Conservation (phyloP, 2,888 invertebrate species). For the Ophion obscuratus region DNA sequence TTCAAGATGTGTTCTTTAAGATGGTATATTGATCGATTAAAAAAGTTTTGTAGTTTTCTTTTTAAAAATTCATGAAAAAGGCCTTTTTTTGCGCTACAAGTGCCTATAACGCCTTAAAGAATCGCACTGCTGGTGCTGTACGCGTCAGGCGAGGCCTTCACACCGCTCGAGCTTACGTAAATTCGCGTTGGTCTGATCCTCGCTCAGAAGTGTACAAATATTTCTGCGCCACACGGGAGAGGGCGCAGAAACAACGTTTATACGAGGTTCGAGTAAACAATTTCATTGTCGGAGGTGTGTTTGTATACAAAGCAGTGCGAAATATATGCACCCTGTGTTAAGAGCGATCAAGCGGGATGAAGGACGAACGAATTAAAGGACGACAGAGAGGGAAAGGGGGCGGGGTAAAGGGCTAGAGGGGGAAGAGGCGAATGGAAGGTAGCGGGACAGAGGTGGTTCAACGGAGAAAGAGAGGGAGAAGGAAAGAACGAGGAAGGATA, state of each 20-base stretch:
- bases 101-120: no score
- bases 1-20: no score
- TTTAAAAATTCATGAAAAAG: no score
- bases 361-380: background rate
- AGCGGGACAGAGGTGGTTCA: background rate
- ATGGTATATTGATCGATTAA: no score
- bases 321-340: background rate
- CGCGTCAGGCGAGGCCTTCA: no score
- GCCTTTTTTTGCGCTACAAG: no score
- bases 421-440: background rate
- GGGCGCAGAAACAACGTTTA: conserved; percentile 14
- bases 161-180: no score
- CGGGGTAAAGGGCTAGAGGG: background rate
- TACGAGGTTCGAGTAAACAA: conserved; percentile 17
- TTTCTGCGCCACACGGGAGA: background rate
- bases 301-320: conserved; percentile 7
- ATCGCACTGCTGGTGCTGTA: no score
- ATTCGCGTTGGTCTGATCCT: no score
- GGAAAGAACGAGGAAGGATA: background rate
- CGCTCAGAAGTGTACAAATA: background rate
- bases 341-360: background rate
- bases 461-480: conserved; percentile 6
- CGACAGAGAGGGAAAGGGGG: background rate
- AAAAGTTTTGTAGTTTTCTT: no score
- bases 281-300: conserved; percentile 16